Conservation (phyloP, 2,113 vertebrate species). For the Petaurus breviceps region DNA sequence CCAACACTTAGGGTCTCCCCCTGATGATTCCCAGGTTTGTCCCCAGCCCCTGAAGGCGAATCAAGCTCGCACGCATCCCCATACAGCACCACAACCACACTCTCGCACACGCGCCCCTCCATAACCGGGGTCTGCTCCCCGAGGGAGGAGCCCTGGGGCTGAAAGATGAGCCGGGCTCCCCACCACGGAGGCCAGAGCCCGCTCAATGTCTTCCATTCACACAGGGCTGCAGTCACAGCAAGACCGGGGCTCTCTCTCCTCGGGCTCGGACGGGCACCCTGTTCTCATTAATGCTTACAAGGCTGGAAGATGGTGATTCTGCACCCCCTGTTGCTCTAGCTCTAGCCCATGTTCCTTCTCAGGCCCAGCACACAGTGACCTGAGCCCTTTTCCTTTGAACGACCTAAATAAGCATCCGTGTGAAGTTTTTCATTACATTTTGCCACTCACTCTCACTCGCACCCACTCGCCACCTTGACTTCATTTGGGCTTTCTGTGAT, state of each 20-base stretch:
- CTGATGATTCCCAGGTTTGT: slow-evolving; percentile 90
- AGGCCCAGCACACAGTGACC: slow-evolving; percentile 92
- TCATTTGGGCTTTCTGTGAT: slow-evolving; percentile 97
- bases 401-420: slow-evolving; percentile 97
- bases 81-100: slow-evolving; percentile 93
- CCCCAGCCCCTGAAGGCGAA: slow-evolving; percentile 90
- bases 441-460: slow-evolving; percentile 99
- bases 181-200: slow-evolving; percentile 93
- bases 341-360: slow-evolving; percentile 87
- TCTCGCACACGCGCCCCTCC: slow-evolving; percentile 93
- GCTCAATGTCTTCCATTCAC: slow-evolving; percentile 93
- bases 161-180: slow-evolving; percentile 92
- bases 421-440: slow-evolving; percentile 97
- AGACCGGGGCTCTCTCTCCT: slow-evolving; percentile 91
- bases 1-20: slow-evolving; percentile 91
- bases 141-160: slow-evolving; percentile 87
- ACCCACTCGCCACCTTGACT: slow-evolving; percentile 99
- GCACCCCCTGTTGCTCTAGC: slow-evolving; percentile 85
- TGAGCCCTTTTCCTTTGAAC: slow-evolving; percentile 91
- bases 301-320: slow-evolving; percentile 92
- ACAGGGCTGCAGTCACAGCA: slow-evolving; percentile 91
- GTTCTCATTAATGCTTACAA: slow-evolving; percentile 87
- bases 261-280: slow-evolving; percentile 83
- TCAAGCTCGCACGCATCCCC: slow-evolving; percentile 95
- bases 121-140: slow-evolving; percentile 87